A percentile compares a stretch with the other conserved stretches of the same genome.
Conservation (phyloP, 1,140 invertebrate species). For the Drosophila pandora region DNA sequence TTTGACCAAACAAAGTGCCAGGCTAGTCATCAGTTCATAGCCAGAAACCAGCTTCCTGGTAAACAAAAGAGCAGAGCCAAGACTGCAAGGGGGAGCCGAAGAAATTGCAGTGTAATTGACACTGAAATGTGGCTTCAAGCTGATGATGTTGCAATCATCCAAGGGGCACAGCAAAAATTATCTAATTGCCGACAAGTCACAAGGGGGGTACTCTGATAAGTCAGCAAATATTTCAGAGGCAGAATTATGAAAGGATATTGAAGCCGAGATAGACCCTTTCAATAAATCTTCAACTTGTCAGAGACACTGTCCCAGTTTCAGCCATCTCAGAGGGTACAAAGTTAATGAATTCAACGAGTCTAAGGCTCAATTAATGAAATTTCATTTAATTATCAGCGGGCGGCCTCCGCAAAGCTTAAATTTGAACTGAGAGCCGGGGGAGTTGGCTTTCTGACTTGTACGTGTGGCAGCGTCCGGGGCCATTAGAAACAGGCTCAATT, state of each 20-base stretch:
- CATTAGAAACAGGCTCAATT: constrained; percentile 49
- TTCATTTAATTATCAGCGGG: constrained; percentile 71
- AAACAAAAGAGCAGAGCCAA: constrained; percentile 42
- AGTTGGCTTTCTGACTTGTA: constrained; percentile 38
- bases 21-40: constrained; percentile 28
- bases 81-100: constrained; percentile 13
- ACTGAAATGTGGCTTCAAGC: constrained; percentile 53
- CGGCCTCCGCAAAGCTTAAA: neutral
- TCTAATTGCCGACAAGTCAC: constrained; percentile 49
- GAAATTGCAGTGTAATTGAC: constrained; percentile 72
- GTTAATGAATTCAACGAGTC: constrained; percentile 60
- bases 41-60: constrained; percentile 57
- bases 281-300: neutral
- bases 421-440: constrained; percentile 5
- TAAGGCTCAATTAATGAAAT: constrained; percentile 73
- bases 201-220: neutral
- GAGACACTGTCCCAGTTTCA: constrained; percentile 15
- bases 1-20: constrained; percentile 51
- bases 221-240: neutral
- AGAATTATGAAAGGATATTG: too few relatives aligned
- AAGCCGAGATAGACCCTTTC: too few relatives aligned
- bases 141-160: constrained; percentile 61
- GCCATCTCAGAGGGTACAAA: constrained; percentile 13
- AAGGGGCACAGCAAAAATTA: constrained; percentile 28
- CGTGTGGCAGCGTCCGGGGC: constrained; percentile 52